Evolutionary conservation across 1,140 invertebrate genomes (phyloP).

Genomic region (Magallana angulata): DNA sequence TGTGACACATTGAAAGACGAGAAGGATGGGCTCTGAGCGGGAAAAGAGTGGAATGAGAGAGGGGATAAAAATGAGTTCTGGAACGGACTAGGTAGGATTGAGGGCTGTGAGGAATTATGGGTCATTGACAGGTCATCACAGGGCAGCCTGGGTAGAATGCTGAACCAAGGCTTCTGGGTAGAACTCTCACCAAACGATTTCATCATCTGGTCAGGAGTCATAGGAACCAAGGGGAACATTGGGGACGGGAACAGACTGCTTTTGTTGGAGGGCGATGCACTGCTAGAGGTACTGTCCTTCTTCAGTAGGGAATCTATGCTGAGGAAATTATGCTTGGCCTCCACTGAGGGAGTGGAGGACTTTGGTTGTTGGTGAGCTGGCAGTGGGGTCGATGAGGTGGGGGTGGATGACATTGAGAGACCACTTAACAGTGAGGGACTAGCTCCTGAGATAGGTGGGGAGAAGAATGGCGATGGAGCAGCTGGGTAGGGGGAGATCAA

Average conservation of each 20-base stretch:
- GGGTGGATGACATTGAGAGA: slow-evolving; percentile 43
- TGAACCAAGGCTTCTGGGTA: slow-evolving; percentile 83
- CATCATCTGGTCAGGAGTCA: slow-evolving; percentile 61
- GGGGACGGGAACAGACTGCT: slow-evolving; percentile 63
- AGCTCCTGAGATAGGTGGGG: slow-evolving; percentile 3
- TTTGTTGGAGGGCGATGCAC: slow-evolving; percentile 43
- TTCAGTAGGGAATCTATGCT: slow-evolving; percentile 75
- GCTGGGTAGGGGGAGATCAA: slow-evolving; percentile 54
- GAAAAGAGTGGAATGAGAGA: slow-evolving; percentile 81
- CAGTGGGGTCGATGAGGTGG: slow-evolving; percentile 53
- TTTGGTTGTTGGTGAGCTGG: slow-evolving; percentile 63
- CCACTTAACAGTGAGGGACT: slow-evolving; percentile 38
- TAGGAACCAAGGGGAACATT: slow-evolving; percentile 59
- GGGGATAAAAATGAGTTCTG: slow-evolving; percentile 81
- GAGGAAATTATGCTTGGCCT: slow-evolving; percentile 70
- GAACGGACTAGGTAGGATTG: slow-evolving; percentile 55
- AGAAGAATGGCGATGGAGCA: slow-evolving; percentile 54
- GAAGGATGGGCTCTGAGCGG: slow-evolving; percentile 66
- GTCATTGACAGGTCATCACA: slow-evolving; percentile 82
- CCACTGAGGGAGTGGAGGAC: slow-evolving; percentile 47
- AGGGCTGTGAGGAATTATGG: slow-evolving; percentile 55
- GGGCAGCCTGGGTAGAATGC: slow-evolving; percentile 83
- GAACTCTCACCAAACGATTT: slow-evolving; percentile 61
- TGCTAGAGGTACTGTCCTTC: slow-evolving; percentile 64
- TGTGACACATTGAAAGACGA: slow-evolving; percentile 72